Evolutionary conservation across 2,113 vertebrate genomes (phyloP).

Genomic region (Menidia beryllina): DNA sequence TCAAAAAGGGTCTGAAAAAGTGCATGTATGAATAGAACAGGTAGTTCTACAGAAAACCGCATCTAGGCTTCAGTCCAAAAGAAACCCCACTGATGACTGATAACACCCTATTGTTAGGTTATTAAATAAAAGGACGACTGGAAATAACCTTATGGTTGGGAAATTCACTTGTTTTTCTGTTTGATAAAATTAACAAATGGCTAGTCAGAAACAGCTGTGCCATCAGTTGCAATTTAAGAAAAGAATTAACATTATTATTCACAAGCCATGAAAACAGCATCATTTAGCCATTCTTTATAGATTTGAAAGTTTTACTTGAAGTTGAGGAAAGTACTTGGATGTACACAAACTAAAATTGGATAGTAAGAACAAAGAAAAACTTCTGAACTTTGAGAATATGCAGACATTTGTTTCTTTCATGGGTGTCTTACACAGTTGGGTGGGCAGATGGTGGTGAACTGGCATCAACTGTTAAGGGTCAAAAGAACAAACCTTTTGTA

Average conservation of each 20-base stretch:
- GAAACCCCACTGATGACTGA: too few relatives aligned
- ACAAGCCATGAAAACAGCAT: too few relatives aligned
- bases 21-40: background rate
- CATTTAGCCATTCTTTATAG: too few relatives aligned
- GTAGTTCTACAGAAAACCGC: background rate
- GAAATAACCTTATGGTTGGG: background rate
- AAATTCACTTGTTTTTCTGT: background rate
- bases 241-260: background rate
- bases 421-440: constrained; percentile 20
- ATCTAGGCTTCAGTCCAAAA: too few relatives aligned
- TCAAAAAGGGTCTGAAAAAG: background rate
- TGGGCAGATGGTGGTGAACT: constrained; percentile 31
- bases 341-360: background rate
- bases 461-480: constrained; percentile 7
- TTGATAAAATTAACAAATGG: too few relatives aligned
- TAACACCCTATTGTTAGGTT: too few relatives aligned
- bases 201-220: background rate
- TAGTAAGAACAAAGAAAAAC: background rate
- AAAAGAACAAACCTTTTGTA: constrained; percentile 10
- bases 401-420: constrained; percentile 8
- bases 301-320: background rate
- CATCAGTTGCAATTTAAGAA: background rate
- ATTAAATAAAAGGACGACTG: background rate
- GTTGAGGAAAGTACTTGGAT: background rate
- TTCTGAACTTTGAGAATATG: background rate